These are phyloP conservation scores for Aphis gossypii DNA, from an alignment of 1,140 invertebrate species.

Conservation along the genomic window DNA sequence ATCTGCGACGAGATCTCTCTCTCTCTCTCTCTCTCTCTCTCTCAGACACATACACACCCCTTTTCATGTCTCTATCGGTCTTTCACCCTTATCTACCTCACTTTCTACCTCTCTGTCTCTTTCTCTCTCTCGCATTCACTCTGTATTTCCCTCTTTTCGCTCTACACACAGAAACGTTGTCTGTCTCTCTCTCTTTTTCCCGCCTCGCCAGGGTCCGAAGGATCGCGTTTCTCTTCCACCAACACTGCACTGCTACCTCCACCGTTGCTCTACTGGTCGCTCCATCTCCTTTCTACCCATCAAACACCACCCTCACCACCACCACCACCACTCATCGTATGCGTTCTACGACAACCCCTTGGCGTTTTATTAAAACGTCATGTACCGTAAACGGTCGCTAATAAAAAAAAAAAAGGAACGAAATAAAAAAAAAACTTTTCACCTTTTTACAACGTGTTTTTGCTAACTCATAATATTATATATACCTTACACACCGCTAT, in stretches of 20 bases:
- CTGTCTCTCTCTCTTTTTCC: neutral
- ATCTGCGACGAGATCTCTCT: constrained; percentile 34
- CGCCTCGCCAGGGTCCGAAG: neutral
- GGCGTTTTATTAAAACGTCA: constrained; percentile 45
- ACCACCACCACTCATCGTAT: neutral
- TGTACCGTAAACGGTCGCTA: constrained; percentile 38
- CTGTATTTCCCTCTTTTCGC: neutral
- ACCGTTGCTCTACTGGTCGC: neutral
- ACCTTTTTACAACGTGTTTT: constrained; percentile 19
- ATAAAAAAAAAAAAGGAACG: neutral
- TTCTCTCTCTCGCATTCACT: no score
- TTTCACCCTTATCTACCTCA: neutral
- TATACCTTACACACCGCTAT: neutral
- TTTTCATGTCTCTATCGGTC: neutral
- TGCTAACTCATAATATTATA: constrained; percentile 4
- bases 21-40: neutral
- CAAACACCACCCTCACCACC: neutral
- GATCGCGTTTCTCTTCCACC: constrained; percentile 30
- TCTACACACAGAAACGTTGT: neutral
- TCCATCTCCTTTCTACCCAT: neutral
- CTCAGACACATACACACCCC: neutral
- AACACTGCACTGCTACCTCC: neutral
- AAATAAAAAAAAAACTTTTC: constrained; percentile 42
- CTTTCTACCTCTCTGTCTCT: neutral
- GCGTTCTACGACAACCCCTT: neutral